A percentile compares a stretch with the other conserved stretches of the same genome.
Evolutionary conservation across 2,888 invertebrate species (phyloP).

Genomic region (Rotaria socialis): DNA sequence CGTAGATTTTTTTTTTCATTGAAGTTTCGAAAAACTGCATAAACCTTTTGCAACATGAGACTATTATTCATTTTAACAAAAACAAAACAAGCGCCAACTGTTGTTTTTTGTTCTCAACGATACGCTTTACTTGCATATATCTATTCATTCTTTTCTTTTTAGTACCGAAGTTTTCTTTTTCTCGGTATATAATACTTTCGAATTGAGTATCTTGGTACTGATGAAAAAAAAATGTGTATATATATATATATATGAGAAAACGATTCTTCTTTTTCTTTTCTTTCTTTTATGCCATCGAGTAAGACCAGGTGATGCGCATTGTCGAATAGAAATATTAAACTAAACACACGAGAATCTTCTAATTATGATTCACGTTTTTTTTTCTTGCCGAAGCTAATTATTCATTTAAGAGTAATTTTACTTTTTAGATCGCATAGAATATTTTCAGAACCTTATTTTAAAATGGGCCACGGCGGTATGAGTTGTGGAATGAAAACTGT

Average conservation of each 20-base stretch:
- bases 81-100: neutral
- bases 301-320: neutral
- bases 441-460: neutral
- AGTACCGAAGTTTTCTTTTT: neutral
- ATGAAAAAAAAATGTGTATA: neutral
- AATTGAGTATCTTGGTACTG: neutral
- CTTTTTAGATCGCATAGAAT: neutral
- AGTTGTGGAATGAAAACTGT: slow-evolving; percentile 41
- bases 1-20: too few species aligned
- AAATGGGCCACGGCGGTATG: slow-evolving; percentile 39
- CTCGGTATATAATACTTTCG: neutral
- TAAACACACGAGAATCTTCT: neutral
- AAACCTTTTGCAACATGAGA: too few species aligned
- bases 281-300: neutral
- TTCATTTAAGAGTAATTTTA: neutral
- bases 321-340: neutral
- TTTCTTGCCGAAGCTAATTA: too few species aligned
- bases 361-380: neutral
- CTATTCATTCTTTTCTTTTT: neutral
- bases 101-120: neutral
- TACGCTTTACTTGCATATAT: neutral
- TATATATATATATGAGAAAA: neutral
- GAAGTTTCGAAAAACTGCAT: too few species aligned
- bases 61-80: neutral
- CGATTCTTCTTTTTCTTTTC: neutral